These are phyloP conservation scores for Panurus biarmicus DNA, from an alignment of 2,113 vertebrate genomes.

Conservation along the genomic window DNA sequence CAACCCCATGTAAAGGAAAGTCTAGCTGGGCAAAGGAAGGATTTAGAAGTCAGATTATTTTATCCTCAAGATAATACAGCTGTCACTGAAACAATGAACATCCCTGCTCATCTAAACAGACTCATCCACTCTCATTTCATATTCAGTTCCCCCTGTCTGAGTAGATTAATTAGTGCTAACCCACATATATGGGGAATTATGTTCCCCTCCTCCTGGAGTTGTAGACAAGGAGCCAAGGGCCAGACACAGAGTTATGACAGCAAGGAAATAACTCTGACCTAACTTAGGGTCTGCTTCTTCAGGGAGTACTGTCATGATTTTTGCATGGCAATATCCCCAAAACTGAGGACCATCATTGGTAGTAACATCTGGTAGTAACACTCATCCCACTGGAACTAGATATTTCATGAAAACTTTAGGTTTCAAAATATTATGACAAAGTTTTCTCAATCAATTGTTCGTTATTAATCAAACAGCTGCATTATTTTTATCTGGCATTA, in stretches of 20 bases:
- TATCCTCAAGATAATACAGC: neutral
- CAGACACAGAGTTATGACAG: neutral
- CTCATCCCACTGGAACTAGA: neutral
- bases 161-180: neutral
- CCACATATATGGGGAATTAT: neutral
- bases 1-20: neutral
- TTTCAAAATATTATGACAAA: neutral
- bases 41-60: neutral
- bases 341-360: neutral
- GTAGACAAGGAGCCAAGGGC: neutral
- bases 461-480: neutral
- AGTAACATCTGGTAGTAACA: neutral
- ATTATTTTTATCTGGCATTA: neutral
- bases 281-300: neutral
- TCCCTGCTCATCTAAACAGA: neutral
- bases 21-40: neutral
- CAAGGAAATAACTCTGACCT: neutral
- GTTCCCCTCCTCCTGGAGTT: neutral
- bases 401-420: neutral
- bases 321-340: neutral
- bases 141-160: neutral
- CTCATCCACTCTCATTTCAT: neutral
- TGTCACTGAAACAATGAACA: neutral
- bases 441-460: neutral
- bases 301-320: neutral